phyloP scores from a whole-genome alignment of 2,797 vertebrate species.

The Pteropus rufus region DNA sequence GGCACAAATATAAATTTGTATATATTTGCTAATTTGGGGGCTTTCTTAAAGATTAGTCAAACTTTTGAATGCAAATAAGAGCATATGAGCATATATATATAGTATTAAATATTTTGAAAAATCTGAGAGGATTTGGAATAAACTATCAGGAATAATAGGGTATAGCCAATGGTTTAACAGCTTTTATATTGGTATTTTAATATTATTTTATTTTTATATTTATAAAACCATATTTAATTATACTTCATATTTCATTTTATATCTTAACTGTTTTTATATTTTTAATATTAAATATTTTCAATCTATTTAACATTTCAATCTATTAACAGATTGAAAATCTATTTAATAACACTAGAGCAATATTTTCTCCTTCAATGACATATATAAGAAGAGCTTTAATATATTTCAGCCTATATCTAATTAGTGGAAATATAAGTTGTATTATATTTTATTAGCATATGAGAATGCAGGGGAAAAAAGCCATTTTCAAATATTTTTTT shows the following conservation, averaged over 20 bases:
- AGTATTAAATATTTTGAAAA: background rate
- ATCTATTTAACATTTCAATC: background rate
- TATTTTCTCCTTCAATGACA: background rate
- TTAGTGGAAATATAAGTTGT: background rate
- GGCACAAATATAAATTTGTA: background rate
- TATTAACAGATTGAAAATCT: background rate
- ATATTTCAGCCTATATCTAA: background rate
- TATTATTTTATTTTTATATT: background rate
- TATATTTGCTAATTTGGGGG: background rate
- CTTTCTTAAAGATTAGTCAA: background rate
- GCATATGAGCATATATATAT: background rate
- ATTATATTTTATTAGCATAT: background rate
- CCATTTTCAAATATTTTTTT: background rate
- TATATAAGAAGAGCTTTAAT: background rate
- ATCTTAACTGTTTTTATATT: background rate
- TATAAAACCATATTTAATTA: background rate
- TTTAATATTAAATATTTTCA: background rate
- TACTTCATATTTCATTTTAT: background rate
- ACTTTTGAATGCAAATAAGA: background rate
- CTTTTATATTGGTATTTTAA: background rate
- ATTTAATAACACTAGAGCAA: background rate
- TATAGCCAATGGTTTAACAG: background rate
- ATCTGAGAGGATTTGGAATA: background rate
- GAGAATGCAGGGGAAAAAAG: background rate
- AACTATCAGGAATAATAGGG: background rate